Evolutionary conservation across 23 tunicate species (phyloP).

Genomic region (Phallusia fumigata): DNA sequence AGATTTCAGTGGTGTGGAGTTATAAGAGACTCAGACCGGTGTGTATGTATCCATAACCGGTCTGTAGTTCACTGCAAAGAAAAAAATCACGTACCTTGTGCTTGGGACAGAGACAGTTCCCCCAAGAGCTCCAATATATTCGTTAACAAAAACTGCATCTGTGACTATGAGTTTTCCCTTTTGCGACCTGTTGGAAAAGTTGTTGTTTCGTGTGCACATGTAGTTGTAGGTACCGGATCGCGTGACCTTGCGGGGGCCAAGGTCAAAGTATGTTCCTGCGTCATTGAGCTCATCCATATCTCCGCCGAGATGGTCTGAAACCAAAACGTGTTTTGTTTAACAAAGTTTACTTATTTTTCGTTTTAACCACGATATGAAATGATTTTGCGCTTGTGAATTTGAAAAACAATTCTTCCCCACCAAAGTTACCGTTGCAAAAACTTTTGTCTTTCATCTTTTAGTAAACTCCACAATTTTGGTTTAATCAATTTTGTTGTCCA

Average conservation of each 20-base stretch:
- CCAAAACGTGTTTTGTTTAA: not conserved
- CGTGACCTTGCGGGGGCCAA: conserved; percentile 75
- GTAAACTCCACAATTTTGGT: too few species aligned
- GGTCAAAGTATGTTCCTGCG: conserved; percentile 89
- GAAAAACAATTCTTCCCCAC: too few species aligned
- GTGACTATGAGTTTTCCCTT: conserved; percentile 82
- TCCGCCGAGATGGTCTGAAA: conserved; percentile 57
- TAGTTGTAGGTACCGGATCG: conserved; percentile 68
- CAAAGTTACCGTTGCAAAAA: too few species aligned
- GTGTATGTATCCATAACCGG: too few species aligned
- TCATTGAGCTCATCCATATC: conserved; percentile 89
- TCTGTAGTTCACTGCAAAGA: too few species aligned
- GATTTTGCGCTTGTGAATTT: too few species aligned
- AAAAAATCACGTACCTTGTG: not conserved
- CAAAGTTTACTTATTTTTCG: too few species aligned
- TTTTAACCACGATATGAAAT: too few species aligned
- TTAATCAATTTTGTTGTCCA: too few species aligned
- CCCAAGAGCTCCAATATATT: conserved; percentile 5
- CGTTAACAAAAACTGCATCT: not conserved
- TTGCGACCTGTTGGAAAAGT: conserved; percentile 94
- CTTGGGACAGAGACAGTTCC: not conserved
- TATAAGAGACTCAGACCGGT: too few species aligned
- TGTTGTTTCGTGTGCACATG: conserved; percentile 94
- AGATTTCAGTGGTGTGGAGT: too few species aligned
- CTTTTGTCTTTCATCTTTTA: too few species aligned